Evolutionary conservation across 2,113 vertebrate species (phyloP).

Genomic region (Chitala chitala): DNA sequence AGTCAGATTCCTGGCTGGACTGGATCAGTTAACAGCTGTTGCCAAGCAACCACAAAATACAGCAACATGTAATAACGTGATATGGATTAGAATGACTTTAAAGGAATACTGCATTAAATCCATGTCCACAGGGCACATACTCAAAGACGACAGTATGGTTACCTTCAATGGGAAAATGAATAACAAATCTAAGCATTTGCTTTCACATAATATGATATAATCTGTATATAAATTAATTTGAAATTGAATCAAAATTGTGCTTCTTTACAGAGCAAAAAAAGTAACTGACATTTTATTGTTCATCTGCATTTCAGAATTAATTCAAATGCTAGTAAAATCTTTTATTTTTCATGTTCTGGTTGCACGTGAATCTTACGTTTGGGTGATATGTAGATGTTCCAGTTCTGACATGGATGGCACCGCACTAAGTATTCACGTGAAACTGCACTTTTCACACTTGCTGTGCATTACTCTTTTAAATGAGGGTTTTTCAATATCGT

Average conservation of each 20-base stretch:
- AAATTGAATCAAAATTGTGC: background rate
- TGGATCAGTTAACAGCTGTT: conserved; percentile 56
- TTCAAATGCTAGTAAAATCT: too few relatives aligned
- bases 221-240: background rate
- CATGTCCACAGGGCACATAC: background rate
- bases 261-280: background rate
- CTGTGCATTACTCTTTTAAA: too few relatives aligned
- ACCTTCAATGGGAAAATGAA: background rate
- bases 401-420: too few relatives aligned
- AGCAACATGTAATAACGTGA: conserved; percentile 49
- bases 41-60: conserved; percentile 62
- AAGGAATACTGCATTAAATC: conserved; percentile 15
- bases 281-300: too few relatives aligned
- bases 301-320: too few relatives aligned
- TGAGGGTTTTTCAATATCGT: too few relatives aligned
- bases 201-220: background rate
- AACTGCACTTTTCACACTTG: too few relatives aligned
- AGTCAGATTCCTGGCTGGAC: conserved; percentile 44
- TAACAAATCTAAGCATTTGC: background rate
- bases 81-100: conserved; percentile 32
- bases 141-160: too few relatives aligned
- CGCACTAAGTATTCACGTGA: too few relatives aligned
- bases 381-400: too few relatives aligned
- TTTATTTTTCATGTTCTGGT: too few relatives aligned
- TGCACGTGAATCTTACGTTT: too few relatives aligned